Base-by-base conservation (phyloP, 2,888 invertebrate species). In the Epinotia nisella region DNA sequence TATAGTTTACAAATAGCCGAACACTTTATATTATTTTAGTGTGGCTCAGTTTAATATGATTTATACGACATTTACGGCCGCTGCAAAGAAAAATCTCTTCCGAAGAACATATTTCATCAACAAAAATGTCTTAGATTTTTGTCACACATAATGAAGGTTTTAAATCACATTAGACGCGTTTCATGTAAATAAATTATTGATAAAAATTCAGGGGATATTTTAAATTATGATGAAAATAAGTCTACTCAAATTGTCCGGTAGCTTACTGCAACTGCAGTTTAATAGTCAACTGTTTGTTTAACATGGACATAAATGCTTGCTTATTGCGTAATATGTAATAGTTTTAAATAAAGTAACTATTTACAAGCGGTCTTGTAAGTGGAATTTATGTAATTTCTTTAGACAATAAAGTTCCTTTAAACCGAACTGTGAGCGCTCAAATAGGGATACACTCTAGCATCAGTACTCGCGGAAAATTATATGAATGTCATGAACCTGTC, bases 31-130 rank as follows among this genome's bases (percentile, higher is more conserved):
- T 64, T 70, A 67, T 67, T 49, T 62, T 72, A 67, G 29, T 13
- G 13, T 41, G 69, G 51, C 66, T 61, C 68, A 60, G 56, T 72
- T 76, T 72, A 55, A 64, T 74, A 72, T 75, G 75, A 76, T 76
- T 76, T 75, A 74, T 75, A 49, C 21, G 76, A 75, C 76, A 53
- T 39, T 70, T 61, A 75, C 39, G 61, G 61, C 68, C 21, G 17
- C 21, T 39, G 60, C 70, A 9, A 58, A 70, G 68, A 75, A 64
- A 75, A 75, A 75, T 72, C 64, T 69, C 71, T 67, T 59, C 55
- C 67, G 35, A 21, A 35, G 55, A 61, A 45, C 17, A 67, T 72
- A 61, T 67, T 56, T 61, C 60, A 72, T 62, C 17, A 19, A 21
- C 35, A 39, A 67, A 39, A 67, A 56, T 62, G 61, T 55, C 61